Base-by-base conservation (phyloP, 2,113 vertebrate species). In the Ophiodon elongatus region DNA sequence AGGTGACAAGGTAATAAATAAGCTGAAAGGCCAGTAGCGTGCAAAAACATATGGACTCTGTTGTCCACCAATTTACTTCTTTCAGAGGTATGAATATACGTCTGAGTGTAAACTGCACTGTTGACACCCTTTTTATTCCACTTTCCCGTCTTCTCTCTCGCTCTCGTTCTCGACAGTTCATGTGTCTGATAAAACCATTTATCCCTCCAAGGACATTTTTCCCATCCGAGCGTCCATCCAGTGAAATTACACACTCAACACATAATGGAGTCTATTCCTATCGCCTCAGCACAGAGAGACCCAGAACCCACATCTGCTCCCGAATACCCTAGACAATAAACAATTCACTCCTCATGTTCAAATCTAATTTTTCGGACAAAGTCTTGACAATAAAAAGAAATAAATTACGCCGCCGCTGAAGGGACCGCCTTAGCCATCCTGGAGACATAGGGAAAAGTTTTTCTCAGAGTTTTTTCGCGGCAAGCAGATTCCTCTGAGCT, bases 241-340 rank as follows among this genome's bases (percentile, higher is more conserved):
- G 85, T 88, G 88, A 88, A 94, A 94, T 93, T 90, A 92, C 86
- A 89, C 92, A 89, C 93, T 88, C 80, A 47, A 73, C 75, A 67
- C 89, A 95, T 89, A 96, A 96, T 94, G 85, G 87, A 80, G 52
- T 83, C 85, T 76, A 74, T 88, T 92, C 92, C 88, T 94, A 95
- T 95, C 93, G 86, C 92, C 89, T 89, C 84, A 41, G 89, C 88
- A 85, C 95, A 95, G 95, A 92, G 88, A 89, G 91, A 91, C 88
- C 91, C 84, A 62, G 84, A 89, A 91, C 85, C 84, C 89, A 85
- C 93, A 93, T 94, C 92, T 93, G 87, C 93, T 94, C 82, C 86
- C 52, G 85, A 94, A 93, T 88, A 90, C 89, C 85, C 89, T 68
- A 91, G 94, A 96, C 95, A 96, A 96, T 96, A 95, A 96, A 96